A percentile compares a stretch with the other conserved stretches of the same genome.
These are phyloP conservation scores for Ochotona princeps DNA, from an alignment of 2,113 vertebrate genomes.

Conservation along the genomic window DNA sequence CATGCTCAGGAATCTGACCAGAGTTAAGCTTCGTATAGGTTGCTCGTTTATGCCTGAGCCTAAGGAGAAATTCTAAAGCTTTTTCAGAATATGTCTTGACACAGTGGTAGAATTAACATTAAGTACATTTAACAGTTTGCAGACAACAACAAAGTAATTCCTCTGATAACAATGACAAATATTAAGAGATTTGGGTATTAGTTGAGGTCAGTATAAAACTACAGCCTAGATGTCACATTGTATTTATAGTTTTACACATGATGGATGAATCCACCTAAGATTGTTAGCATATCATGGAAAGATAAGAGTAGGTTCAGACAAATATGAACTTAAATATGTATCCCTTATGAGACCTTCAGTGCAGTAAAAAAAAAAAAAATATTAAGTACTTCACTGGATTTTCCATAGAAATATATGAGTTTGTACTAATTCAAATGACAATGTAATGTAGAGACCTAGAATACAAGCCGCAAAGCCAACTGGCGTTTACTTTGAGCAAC, in stretches of 20 bases:
- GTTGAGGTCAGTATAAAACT: conserved; percentile 10
- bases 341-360: not conserved
- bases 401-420: not conserved
- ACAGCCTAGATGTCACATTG: not conserved
- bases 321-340: too few relatives aligned
- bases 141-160: conserved; percentile 14
- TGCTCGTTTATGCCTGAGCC: not conserved
- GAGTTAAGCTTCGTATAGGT: not conserved
- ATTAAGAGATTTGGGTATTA: not conserved
- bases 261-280: not conserved
- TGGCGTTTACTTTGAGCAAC: not conserved
- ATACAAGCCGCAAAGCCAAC: not conserved
- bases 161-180: not conserved
- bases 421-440: not conserved
- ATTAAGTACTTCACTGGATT: not conserved
- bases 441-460: not conserved
- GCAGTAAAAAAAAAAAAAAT: not conserved
- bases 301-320: too few relatives aligned
- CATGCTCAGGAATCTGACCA: not conserved
- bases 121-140: not conserved
- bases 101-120: not conserved
- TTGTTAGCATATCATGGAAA: not conserved
- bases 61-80: not conserved
- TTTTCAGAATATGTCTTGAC: not conserved
- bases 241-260: not conserved